These are phyloP conservation scores for Copidosoma aretas DNA, from an alignment of 2,888 invertebrate species.

Conservation along the genomic window DNA sequence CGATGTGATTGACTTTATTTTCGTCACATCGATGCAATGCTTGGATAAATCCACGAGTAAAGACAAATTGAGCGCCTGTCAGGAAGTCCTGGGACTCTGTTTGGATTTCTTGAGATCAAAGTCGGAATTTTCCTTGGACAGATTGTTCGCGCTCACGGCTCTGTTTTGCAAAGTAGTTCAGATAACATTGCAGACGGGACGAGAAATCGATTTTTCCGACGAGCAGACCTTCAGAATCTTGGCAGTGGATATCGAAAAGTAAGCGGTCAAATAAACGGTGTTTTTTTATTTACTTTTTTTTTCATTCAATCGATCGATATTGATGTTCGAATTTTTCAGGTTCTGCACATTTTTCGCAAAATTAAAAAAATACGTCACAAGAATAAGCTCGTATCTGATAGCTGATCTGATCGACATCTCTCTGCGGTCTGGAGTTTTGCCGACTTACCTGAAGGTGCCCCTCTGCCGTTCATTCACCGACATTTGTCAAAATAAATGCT, in stretches of 20 bases:
- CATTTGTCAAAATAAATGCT: neutral
- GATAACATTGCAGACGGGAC: constrained; percentile 47
- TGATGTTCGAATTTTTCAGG: constrained; percentile 1
- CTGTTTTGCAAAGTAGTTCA: constrained; percentile 49
- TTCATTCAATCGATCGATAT: neutral
- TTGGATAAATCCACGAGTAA: constrained; percentile 25
- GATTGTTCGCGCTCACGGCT: constrained; percentile 48
- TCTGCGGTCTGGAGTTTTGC: constrained; percentile 47
- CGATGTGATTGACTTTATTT: constrained; percentile 49
- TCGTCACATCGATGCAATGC: constrained; percentile 46
- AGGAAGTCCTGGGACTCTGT: constrained; percentile 49
- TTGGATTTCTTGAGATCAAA: constrained; percentile 49
- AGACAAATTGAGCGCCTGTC: constrained; percentile 43
- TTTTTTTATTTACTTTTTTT: too few species aligned
- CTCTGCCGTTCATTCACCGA: neutral
- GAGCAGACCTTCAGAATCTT: constrained; percentile 47
- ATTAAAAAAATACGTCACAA: constrained; percentile 52
- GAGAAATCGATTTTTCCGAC: constrained; percentile 38
- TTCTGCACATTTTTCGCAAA: constrained; percentile 45
- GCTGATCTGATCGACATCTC: constrained; percentile 54
- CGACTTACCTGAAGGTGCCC: constrained; percentile 53
- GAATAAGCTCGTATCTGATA: constrained; percentile 53
- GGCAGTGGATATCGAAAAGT: constrained; percentile 56
- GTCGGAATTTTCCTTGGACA: constrained; percentile 48
- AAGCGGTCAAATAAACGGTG: constrained; percentile 27